Percentiles rank a stretch among this genome's conserved stretches.
Evolutionary conservation across 2,113 vertebrate genomes (phyloP).

Genomic region (Pristiophorus japonicus): DNA sequence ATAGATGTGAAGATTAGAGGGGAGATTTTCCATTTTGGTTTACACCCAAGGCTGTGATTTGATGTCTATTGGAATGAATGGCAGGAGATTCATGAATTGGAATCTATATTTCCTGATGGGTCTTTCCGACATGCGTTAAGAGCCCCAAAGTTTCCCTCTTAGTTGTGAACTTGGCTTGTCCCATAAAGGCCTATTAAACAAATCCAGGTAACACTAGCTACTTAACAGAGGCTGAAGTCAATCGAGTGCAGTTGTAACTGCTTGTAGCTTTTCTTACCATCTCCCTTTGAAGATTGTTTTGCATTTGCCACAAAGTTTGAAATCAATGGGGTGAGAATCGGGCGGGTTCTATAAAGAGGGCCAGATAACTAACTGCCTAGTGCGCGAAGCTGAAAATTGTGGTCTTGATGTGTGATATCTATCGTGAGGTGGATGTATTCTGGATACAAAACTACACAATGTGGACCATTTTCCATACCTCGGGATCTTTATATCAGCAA

Average conservation of each 20-base stretch:
- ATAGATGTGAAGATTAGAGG: neutral
- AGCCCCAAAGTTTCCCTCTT: neutral
- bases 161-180: neutral
- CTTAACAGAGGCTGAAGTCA: neutral
- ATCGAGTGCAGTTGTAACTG: neutral
- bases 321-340: neutral
- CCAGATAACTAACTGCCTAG: neutral
- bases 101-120: neutral
- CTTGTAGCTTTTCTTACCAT: neutral
- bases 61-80: neutral
- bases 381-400: neutral
- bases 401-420: neutral
- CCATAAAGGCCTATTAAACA: neutral
- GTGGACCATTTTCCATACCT: too few relatives aligned
- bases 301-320: neutral
- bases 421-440: neutral
- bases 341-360: neutral
- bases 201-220: too few relatives aligned
- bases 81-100: neutral
- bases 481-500: too few relatives aligned
- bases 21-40: neutral
- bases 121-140: neutral
- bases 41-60: neutral
- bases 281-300: neutral
- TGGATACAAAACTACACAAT: neutral